Evolutionary conservation across 2,113 vertebrate species (phyloP), one percentile per base, ranked within the genome.

Genomic region (Indicator maculatus): DNA sequence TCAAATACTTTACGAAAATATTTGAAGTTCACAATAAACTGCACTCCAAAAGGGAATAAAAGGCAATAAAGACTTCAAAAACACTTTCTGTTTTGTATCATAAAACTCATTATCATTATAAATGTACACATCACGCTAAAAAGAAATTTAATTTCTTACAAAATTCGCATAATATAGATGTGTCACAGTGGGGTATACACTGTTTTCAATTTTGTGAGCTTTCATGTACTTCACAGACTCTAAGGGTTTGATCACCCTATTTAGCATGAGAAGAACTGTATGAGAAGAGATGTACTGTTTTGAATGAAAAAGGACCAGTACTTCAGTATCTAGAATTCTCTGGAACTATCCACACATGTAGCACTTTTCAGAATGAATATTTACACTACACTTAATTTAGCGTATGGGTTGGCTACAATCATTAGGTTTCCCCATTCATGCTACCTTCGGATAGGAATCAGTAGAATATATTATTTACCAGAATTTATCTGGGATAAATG

Each of bases 51-150:
- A 60, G 8, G 45, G 36, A 84, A 79, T 18, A 59, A 23, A 87
- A 95, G 76, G 18, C 16, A 66, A 20, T 70, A 70, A 65, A 91
- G 19, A 26, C 73, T 83, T 93, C 6, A 88, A 53, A 95, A 73
- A 80, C 38, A 47, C 4, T 80, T 93, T 64, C 19, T 76, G 15
- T 63, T 47, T 4, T 10, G 19, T 93, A 61, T 44, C 75, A 77
- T 85, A 79, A 94, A 72, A 76, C 71, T 89, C 9, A 83, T 93
- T 88, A 93, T 79, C 47, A 74, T 77, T 83, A 61, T 41, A 74
- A 85, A 64, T 60, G 17, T 55, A 44, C 33, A 77, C 16, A 38
- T 17, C 77, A 23, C 58, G 38, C 9, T 91, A 93, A 89, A 88
- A 91, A 59, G 5, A 91, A 83, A 52, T 52, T 20, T 61, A 84